Percentiles rank a stretch among this genome's conserved stretches.
phyloP scores from a whole-genome alignment of 2,797 vertebrate genomes.

The Peromyscus melanophrys region DNA sequence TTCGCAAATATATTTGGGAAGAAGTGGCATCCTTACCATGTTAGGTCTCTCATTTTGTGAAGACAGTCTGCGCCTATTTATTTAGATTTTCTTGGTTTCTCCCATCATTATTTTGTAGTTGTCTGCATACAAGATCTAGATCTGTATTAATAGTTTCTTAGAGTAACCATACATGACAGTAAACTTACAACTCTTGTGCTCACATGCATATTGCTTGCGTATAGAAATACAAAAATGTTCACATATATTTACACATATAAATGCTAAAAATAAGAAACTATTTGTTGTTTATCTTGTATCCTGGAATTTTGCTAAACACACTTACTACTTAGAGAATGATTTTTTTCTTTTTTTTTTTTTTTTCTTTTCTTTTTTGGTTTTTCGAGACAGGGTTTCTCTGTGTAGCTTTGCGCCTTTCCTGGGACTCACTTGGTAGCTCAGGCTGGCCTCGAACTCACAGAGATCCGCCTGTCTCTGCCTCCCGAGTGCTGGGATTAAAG shows the following conservation, averaged over 20 bases:
- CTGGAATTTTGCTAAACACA: background rate
- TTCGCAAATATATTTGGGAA: background rate
- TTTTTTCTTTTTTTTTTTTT: too few species aligned
- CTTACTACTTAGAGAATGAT: background rate
- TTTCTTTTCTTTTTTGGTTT: too few species aligned
- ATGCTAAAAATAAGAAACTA: background rate
- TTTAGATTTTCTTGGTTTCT: slow-evolving; percentile 32
- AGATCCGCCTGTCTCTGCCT: too few species aligned
- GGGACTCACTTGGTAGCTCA: too few species aligned
- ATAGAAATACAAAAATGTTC: background rate
- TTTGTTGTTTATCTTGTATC: background rate
- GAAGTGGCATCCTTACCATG: background rate
- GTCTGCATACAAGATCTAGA: background rate
- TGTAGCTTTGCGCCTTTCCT: too few species aligned
- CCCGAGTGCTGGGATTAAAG: too few species aligned
- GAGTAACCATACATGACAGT: background rate
- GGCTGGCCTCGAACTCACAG: too few species aligned
- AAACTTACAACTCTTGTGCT: background rate
- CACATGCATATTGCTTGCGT: background rate
- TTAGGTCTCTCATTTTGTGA: background rate
- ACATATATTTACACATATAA: background rate
- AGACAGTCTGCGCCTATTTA: background rate
- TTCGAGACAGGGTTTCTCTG: too few species aligned
- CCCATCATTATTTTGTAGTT: background rate
- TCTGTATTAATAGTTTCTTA: slow-evolving; percentile 26